phyloP scores from a whole-genome alignment of 2,888 invertebrate species.

The Dasysyrphus albostriatus region DNA sequence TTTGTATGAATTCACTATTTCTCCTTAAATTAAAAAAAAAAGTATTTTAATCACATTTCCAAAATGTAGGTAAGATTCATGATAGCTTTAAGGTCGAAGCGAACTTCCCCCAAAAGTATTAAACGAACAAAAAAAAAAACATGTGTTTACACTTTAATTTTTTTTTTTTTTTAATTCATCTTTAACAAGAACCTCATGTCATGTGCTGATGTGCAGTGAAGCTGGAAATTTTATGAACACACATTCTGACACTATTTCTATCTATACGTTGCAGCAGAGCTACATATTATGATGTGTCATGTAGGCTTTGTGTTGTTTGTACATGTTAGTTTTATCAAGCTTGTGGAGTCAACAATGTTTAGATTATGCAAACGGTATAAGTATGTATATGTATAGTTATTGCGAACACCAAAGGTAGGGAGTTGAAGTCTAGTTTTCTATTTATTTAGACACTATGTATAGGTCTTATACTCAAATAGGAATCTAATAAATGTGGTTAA shows the following conservation, averaged over 20 bases:
- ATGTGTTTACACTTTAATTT: not conserved
- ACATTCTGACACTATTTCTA: not conserved
- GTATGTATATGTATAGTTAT: not conserved
- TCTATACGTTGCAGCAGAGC: not conserved
- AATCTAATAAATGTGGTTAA: constrained; percentile 7
- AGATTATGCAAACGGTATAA: constrained; percentile 6
- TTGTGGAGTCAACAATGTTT: constrained; percentile 12
- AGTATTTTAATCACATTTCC: not conserved
- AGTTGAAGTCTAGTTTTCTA: not conserved
- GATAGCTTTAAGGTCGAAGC: too few relatives aligned
- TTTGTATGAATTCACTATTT: not conserved
- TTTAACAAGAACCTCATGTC: not conserved
- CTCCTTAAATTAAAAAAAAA: not conserved
- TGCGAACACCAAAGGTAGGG: not conserved
- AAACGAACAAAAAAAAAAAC: not conserved
- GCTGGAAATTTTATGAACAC: constrained; percentile 2
- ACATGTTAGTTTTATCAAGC: constrained; percentile 37
- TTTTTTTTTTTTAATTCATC: not conserved
- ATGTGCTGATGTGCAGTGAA: not conserved
- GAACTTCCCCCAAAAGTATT: not conserved
- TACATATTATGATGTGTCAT: not conserved
- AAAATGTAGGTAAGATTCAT: not conserved
- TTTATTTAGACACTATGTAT: not conserved
- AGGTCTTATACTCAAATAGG: not conserved
- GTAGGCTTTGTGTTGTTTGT: not conserved